A percentile compares a stretch with the other conserved stretches of the same genome.
phyloP scores from a whole-genome alignment of 2,888 invertebrate species.

The Caenorhabditis virilis region DNA sequence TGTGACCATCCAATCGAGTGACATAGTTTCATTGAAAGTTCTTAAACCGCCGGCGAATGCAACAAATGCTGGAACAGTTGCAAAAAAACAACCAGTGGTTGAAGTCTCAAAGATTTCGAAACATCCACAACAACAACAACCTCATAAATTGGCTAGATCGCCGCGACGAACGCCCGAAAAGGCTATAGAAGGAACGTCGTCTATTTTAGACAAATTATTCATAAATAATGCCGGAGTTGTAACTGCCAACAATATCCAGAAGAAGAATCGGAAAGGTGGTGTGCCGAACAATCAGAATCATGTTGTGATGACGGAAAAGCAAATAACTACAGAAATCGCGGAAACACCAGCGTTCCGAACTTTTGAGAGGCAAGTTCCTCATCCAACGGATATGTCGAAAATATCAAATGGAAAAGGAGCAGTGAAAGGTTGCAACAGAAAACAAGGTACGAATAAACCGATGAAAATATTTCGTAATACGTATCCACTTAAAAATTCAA shows the following conservation, averaged over 20 bases:
- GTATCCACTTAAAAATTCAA: too few species aligned
- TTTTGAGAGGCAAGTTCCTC: slow-evolving; percentile 44
- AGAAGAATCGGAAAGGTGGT: too few species aligned
- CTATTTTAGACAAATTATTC: too few species aligned
- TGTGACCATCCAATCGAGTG: neutral
- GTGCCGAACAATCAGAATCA: too few species aligned
- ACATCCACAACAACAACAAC: too few species aligned
- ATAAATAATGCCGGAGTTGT: neutral
- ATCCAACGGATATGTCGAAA: slow-evolving; percentile 16
- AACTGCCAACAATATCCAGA: neutral
- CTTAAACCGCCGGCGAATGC: slow-evolving; percentile 9
- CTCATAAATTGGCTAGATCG: too few species aligned
- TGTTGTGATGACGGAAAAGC: neutral
- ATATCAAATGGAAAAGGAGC: slow-evolving; percentile 8
- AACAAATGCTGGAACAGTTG: neutral
- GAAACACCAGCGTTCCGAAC: slow-evolving; percentile 39
- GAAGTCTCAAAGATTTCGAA: too few species aligned
- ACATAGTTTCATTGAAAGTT: slow-evolving; percentile 7
- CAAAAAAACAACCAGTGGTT: too few species aligned
- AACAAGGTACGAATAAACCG: slow-evolving; percentile 9
- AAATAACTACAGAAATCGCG: slow-evolving; percentile 25
- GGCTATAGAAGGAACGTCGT: neutral
- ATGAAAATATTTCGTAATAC: neutral
- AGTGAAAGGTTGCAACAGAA: slow-evolving; percentile 11
- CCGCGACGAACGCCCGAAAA: neutral